Evolutionary conservation across 2,113 vertebrate species (phyloP).

Genomic region (Onychorhynchus coronatus): DNA sequence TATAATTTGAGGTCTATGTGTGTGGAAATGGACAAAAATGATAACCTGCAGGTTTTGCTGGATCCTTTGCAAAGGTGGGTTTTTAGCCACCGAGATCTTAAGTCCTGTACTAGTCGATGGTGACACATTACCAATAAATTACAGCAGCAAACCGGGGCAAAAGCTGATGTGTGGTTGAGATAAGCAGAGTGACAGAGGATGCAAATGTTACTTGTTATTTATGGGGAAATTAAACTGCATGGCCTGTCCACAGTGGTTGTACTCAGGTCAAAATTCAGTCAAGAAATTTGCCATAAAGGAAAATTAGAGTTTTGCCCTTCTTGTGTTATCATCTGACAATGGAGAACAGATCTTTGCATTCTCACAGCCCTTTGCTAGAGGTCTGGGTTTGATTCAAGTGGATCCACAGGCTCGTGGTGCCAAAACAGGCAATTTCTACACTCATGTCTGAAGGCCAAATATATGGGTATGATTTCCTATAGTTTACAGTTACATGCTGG

Average conservation of each 20-base stretch:
- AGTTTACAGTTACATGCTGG: slow-evolving; percentile 61
- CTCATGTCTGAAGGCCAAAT: slow-evolving; percentile 54
- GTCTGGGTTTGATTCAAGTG: slow-evolving; percentile 49
- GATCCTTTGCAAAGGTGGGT: not conserved
- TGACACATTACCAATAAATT: not conserved
- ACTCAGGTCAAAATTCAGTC: not conserved
- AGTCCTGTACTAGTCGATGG: not conserved
- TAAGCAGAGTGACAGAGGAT: not conserved
- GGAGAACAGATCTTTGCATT: not conserved
- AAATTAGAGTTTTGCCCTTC: not conserved
- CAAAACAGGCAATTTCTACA: slow-evolving; percentile 50
- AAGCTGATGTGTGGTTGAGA: not conserved
- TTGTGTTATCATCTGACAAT: not conserved
- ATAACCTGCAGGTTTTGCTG: not conserved
- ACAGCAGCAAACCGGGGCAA: not conserved
- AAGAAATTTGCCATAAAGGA: not conserved
- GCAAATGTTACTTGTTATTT: not conserved
- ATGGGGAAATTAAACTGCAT: not conserved
- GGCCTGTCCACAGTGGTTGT: fast-evolving
- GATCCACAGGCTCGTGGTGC: slow-evolving; percentile 26
- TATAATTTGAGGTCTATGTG: not conserved
- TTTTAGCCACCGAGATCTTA: not conserved
- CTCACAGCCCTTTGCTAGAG: not conserved
- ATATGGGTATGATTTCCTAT: slow-evolving; percentile 61
- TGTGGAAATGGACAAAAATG: not conserved